These are phyloP conservation scores for Calliopum simillimum DNA, from an alignment of 2,888 invertebrate species.

Conservation along the genomic window DNA sequence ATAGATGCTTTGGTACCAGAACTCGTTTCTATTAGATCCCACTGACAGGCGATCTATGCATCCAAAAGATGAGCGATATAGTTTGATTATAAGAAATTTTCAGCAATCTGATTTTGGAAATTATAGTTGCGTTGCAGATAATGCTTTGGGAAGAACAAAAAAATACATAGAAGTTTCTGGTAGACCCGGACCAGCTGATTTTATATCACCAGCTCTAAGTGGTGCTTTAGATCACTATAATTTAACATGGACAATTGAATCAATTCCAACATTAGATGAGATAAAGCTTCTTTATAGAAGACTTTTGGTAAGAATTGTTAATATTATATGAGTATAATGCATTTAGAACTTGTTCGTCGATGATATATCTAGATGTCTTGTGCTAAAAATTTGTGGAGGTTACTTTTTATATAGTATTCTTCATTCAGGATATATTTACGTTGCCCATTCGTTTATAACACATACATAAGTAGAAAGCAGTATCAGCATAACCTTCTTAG, in stretches of 20 bases:
- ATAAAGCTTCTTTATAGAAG: slow-evolving; percentile 74
- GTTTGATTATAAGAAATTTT: slow-evolving; percentile 72
- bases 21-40: slow-evolving; percentile 73
- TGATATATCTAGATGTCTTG: no score
- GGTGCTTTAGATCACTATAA: slow-evolving; percentile 73
- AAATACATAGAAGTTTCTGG: slow-evolving; percentile 75
- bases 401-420: no score
- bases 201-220: slow-evolving; percentile 73
- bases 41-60: slow-evolving; percentile 75
- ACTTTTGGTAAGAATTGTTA: slow-evolving; percentile 69
- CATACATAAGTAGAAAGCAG: no score
- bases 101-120: slow-evolving; percentile 75
- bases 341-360: no score
- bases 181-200: slow-evolving; percentile 74
- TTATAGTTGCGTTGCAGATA: slow-evolving; percentile 71
- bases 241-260: slow-evolving; percentile 76
- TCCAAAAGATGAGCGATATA: slow-evolving; percentile 71
- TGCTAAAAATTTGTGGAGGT: no score
- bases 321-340: background rate
- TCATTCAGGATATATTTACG: no score
- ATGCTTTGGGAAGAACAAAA: slow-evolving; percentile 69
- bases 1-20: slow-evolving; percentile 75
- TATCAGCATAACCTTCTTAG: no score
- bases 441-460: no score
- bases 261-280: slow-evolving; percentile 74